Conservation (phyloP, 2,113 vertebrate species). For the Rallus limicola region DNA sequence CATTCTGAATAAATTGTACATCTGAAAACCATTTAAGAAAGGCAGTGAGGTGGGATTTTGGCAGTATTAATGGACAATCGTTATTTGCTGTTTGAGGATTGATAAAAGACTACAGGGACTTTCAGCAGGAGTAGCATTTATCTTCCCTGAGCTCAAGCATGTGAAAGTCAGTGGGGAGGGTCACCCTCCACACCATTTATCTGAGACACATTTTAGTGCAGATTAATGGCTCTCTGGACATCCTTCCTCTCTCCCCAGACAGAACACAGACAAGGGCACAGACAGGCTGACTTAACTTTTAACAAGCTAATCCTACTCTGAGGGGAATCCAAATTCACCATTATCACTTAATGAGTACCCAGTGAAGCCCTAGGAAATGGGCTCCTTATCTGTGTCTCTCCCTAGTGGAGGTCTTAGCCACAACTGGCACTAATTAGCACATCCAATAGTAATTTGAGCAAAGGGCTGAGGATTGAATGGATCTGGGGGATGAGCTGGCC, state of each 20-base stretch:
- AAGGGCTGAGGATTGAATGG: background rate
- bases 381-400: background rate
- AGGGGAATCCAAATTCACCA: background rate
- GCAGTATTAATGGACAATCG: slow-evolving; percentile 1
- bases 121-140: slow-evolving; percentile 7
- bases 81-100: slow-evolving; percentile 31
- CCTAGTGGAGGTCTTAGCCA: background rate
- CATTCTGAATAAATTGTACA: slow-evolving; percentile 24
- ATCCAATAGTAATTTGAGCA: background rate
- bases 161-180: background rate
- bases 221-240: background rate
- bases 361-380: background rate
- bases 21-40: slow-evolving; percentile 58
- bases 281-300: background rate
- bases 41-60: slow-evolving; percentile 48
- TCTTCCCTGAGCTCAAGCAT: background rate
- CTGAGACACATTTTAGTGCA: background rate
- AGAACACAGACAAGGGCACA: background rate
- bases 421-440: background rate
- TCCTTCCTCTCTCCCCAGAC: background rate
- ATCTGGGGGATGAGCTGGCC: background rate
- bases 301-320: background rate
- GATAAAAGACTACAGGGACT: slow-evolving; percentile 30
- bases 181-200: slow-evolving; percentile 28
- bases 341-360: background rate